phyloP scores from a whole-genome alignment of 23 tunicate genomes.

The Oikopleura albicans region DNA sequence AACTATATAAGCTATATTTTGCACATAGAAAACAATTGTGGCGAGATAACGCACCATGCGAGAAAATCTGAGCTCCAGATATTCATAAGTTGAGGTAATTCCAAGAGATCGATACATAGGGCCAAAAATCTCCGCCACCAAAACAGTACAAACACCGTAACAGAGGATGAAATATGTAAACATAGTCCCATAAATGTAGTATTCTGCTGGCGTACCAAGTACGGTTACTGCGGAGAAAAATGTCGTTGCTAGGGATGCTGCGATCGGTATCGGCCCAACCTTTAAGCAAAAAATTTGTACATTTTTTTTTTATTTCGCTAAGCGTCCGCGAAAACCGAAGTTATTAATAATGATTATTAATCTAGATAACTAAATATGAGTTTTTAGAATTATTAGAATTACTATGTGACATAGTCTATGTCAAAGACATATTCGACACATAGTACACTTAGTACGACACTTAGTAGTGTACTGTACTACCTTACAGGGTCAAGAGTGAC shows the following conservation, averaged over 20 bases:
- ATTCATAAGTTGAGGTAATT: constrained; percentile 33
- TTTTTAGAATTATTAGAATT: too few species aligned
- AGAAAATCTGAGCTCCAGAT: constrained; percentile 25
- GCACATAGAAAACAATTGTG: not conserved
- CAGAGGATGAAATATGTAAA: constrained; percentile 21
- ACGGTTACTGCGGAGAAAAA: constrained; percentile 19
- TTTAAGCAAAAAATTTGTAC: too few species aligned
- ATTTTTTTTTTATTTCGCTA: too few species aligned
- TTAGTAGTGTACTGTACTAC: too few species aligned
- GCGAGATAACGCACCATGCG: constrained; percentile 20
- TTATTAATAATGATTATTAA: too few species aligned
- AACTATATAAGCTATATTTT: constrained; percentile 17
- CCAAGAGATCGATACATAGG: constrained; percentile 24
- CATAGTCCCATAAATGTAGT: constrained; percentile 39
- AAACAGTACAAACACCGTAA: constrained; percentile 18
- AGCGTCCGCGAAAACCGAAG: too few species aligned
- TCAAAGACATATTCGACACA: too few species aligned
- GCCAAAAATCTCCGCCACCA: constrained; percentile 30
- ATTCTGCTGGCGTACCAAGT: constrained; percentile 32
- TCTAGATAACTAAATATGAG: too few species aligned
- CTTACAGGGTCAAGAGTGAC: too few species aligned
- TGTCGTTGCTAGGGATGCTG: not conserved
- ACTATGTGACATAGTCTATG: too few species aligned
- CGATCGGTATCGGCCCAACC: not conserved
- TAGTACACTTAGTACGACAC: too few species aligned